Base-by-base conservation (phyloP, 2,888 invertebrate species). In the Podotricha telesiphe region DNA sequence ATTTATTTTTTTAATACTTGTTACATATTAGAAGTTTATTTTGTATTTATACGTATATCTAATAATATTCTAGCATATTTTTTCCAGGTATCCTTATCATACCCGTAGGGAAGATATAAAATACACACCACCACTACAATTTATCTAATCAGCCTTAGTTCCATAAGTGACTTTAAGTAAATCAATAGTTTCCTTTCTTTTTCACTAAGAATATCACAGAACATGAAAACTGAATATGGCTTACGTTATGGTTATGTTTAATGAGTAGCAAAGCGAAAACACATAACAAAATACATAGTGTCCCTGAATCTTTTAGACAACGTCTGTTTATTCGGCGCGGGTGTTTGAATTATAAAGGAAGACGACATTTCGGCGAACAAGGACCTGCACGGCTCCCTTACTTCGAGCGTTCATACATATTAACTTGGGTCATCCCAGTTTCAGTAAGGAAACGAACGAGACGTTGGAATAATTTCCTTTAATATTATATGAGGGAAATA, bases 291-390 rank as follows among this genome's bases (percentile, higher is more conserved):
- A 74, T 70, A 72, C 58, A 72, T 73, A 77, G 73, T 76, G 73
- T 72, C 74, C 74, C 71, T 89, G 89, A 90, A 91, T 91, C 85
- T 87, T 89, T 89, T 83, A 88, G 76, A 71, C 75, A 80, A 82
- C 82, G 82, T 82, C 83, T 86, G 85, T 87, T 88, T 88, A 87
- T 87, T 84, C 84, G 84, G 79, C 80, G 82, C 80, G 82, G 88
- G 84, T 84, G 90, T 90, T 87, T 89, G 89, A 89, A 90, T 91
- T 91, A 90, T 90, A 87, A 86, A 89, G 84, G 82, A 74, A 74
- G 74, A 78, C 80, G 82, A 80, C 82, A 85, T 82, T 82, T 81
- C 79, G 80, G 79, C 80, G 80, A 76, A 79, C 80, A 78, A 75
- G 78, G 77, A 78, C 76, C 76, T 55, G 66, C 55, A 65, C 68